A percentile compares a stretch with the other conserved stretches of the same genome.
phyloP scores from a whole-genome alignment of 1,140 invertebrate species.

The Stenopsyche tienmushanensis region DNA sequence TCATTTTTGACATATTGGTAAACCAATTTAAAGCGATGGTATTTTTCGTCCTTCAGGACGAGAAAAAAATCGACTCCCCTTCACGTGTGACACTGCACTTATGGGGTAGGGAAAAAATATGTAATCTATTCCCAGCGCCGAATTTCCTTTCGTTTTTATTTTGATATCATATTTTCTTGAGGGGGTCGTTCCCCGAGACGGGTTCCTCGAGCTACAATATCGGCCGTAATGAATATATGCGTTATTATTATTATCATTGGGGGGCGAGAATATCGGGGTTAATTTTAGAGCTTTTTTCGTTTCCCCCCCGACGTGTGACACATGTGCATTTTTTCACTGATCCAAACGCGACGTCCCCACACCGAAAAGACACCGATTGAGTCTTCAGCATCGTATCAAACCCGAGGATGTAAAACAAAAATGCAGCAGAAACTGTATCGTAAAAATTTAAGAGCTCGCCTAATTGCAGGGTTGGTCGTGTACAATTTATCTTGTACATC shows the following conservation, averaged over 20 bases:
- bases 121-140: slow-evolving; percentile 21
- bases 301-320: background rate
- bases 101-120: slow-evolving; percentile 15
- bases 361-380: too few species aligned
- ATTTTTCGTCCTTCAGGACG: slow-evolving; percentile 14
- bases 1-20: too few species aligned
- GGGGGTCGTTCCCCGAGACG: background rate
- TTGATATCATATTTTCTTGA: slow-evolving; percentile 33
- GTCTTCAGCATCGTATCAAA: too few species aligned
- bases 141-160: slow-evolving; percentile 29
- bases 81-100: slow-evolving; percentile 23
- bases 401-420: too few species aligned
- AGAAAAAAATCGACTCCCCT: slow-evolving; percentile 6
- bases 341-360: too few species aligned
- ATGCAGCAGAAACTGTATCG: background rate
- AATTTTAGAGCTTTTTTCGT: slow-evolving; percentile 5
- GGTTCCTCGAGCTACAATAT: slow-evolving; percentile 5
- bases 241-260: slow-evolving; percentile 8
- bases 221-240: slow-evolving; percentile 28
- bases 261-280: background rate
- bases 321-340: background rate
- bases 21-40: too few species aligned
- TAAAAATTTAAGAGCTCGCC: background rate
- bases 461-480: background rate
- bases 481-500: slow-evolving; percentile 9